Base-by-base conservation (phyloP, 2,888 invertebrate species). In the Idaea aversata region DNA sequence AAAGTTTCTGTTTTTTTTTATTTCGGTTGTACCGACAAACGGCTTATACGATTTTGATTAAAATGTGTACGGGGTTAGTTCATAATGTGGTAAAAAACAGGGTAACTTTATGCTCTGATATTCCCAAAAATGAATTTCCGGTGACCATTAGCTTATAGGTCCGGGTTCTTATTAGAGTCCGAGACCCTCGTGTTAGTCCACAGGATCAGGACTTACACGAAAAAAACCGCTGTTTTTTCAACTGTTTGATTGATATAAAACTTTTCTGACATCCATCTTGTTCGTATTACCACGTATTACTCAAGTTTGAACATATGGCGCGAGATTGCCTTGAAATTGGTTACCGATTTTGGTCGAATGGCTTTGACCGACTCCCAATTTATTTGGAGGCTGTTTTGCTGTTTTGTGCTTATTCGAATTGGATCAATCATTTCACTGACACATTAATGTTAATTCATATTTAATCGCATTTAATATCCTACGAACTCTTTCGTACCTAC, bases 291-390 rank as follows among this genome's bases (percentile, higher is more conserved):
- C 25, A 25, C 36, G 47, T 47, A 47, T 47, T 47, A 13, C 47
- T 47, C 47, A 47, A 47, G 47, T 10, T 47, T 13, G 47, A 68
- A 67, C 65, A 62, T 67, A 66, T 36, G 62, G 57, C 25, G 38
- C 65, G 34, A 47, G 65, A 65, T 65, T 60, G 62, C 72, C 71
- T 72, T 74, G 70, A 72, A 67, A 66, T 71, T 67, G 70, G 66
- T 67, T 67, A 67, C 71, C 69, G 61, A 63, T 68, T 68, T 71
- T 68, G 67, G 69, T 67, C 65, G 63, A 70, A 67, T 66, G 67
- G 61, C 67, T 70, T 63, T 61, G n/a, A 63, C 66, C 38, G 67
- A 65, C 62, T 69, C 63, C 68, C 70, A 67, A 63, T 72, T 65
- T 69, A 64, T 15, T 47, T 47, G 47, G 59, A 34, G 59, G 59